Evolutionary conservation across 2,797 vertebrate species (phyloP), one percentile per base, ranked within the genome.

Genomic region (Champsocephalus gunnari): DNA sequence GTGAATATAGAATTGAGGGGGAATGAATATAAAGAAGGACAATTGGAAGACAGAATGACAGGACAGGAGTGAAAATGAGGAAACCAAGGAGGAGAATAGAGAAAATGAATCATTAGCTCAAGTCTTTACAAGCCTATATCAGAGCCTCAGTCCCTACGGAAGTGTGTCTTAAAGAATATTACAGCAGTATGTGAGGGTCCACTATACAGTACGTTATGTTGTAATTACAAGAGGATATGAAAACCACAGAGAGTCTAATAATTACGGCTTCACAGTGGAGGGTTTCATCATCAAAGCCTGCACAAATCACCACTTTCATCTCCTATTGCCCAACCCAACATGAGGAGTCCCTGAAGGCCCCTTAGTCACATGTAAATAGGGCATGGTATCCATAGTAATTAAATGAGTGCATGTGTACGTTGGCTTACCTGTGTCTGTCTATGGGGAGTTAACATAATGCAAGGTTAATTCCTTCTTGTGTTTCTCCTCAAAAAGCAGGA

Each of bases 241-340:
- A 92, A 87, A 92, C 91, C 90, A 87, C 84, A 80, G 85, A 93
- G 92, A 92, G 89, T 88, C 80, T 80, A 82, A 92, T 93, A 94
- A 94, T 94, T 94, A 94, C 92, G 87, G 85, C 74, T 88, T 82
- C 79, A 83, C 82, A 66, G 82, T 87, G 83, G 79, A 89, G 89
- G 34, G 90, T 95, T 95, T 93, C 94, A 94, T 94, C 94, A 95
- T 94, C 92, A 93, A 90, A 94, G 92, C 76, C 78, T 55, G 88
- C 83, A 89, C 81, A 93, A 94, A 94, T 91, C 87, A 83, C 59
- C 82, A 81, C 91, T 94, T 95, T 94, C 88, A 94, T 94, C 92
- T 93, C 44, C 62, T 79, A 43, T 74, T 79, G 73, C 69, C 87
- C 73, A 76, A 32, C 77, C 66, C 34, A 74, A 79, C 83, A 81